These are phyloP conservation scores for Lophochroa leadbeateri DNA, from an alignment of 2,113 vertebrate species.

Conservation along the genomic window DNA sequence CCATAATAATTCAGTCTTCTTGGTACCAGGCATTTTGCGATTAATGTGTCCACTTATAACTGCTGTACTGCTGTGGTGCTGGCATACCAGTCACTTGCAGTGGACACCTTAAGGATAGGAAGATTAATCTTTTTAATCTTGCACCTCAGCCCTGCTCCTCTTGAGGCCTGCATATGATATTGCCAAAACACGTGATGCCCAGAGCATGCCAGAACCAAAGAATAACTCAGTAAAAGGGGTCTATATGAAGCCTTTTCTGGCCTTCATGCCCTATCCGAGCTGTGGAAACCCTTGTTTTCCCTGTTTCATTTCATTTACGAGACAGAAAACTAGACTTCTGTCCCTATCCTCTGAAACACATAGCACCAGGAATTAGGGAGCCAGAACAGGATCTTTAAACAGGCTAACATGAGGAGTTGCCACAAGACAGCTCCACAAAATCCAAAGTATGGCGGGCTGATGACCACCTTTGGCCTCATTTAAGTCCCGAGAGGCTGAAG, in stretches of 20 bases:
- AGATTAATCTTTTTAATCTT: not conserved
- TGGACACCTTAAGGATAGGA: not conserved
- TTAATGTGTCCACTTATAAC: not conserved
- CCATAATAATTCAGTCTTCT: not conserved
- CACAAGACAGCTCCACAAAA: not conserved
- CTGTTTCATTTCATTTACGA: not conserved
- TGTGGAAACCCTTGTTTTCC: not conserved
- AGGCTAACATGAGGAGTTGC: not conserved
- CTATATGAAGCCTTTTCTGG: not conserved
- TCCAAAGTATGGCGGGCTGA: fast-evolving
- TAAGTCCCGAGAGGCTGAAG: not conserved
- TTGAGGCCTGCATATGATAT: not conserved
- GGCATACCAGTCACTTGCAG: not conserved
- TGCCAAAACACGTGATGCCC: not conserved
- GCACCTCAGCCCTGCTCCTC: not conserved
- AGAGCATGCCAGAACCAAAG: not conserved
- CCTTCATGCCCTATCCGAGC: not conserved
- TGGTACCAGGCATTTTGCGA: not conserved
- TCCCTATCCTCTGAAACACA: not conserved
- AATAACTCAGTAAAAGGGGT: not conserved
- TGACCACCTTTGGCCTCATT: not conserved
- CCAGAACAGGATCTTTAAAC: not conserved
- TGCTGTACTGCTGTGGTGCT: not conserved
- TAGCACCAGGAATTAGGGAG: not conserved
- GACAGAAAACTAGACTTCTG: not conserved